phyloP scores from a whole-genome alignment of 2,888 invertebrate genomes.

The Agapostemon virescens region DNA sequence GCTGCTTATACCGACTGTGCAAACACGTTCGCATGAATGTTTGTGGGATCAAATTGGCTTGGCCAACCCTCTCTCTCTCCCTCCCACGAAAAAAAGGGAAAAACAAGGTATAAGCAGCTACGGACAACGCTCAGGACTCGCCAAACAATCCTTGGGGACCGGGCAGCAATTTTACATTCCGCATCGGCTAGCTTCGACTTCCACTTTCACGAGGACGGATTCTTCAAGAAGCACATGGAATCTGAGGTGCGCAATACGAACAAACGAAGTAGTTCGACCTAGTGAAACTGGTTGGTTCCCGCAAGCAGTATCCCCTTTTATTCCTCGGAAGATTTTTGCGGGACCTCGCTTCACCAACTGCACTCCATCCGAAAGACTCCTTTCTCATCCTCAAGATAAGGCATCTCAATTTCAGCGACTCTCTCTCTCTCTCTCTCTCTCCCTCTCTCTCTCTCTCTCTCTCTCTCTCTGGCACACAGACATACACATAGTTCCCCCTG shows the following conservation, averaged over 20 bases:
- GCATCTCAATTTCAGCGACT: conserved; percentile 74
- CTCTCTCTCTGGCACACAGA: not conserved
- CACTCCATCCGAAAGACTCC: conserved; percentile 68
- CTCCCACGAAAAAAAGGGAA: not conserved
- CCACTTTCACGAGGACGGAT: conserved; percentile 60
- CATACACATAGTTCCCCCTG: not conserved
- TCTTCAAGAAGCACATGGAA: conserved; percentile 56
- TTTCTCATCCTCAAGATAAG: conserved; percentile 74
- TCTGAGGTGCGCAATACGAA: conserved; percentile 63
- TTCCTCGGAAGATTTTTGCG: conserved; percentile 72
- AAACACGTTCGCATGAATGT: conserved; percentile 1
- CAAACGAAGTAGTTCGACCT: conserved; percentile 57
- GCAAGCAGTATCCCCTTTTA: conserved; percentile 67
- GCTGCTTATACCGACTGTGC: not conserved
- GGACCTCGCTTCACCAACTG: conserved; percentile 64
- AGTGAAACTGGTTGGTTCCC: conserved; percentile 61
- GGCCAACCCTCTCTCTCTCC: not conserved
- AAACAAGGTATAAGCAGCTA: conserved; percentile 33
- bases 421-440: conserved; percentile 29
- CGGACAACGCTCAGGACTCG: conserved; percentile 21
- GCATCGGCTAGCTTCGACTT: conserved; percentile 50
- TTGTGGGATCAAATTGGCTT: conserved; percentile 13
- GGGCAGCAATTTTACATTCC: conserved; percentile 56
- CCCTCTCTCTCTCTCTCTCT: not conserved
- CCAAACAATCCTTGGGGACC: conserved; percentile 25